These are phyloP conservation scores for Xanthia icteritia DNA, from an alignment of 2,888 invertebrate genomes.

Conservation along the genomic window DNA sequence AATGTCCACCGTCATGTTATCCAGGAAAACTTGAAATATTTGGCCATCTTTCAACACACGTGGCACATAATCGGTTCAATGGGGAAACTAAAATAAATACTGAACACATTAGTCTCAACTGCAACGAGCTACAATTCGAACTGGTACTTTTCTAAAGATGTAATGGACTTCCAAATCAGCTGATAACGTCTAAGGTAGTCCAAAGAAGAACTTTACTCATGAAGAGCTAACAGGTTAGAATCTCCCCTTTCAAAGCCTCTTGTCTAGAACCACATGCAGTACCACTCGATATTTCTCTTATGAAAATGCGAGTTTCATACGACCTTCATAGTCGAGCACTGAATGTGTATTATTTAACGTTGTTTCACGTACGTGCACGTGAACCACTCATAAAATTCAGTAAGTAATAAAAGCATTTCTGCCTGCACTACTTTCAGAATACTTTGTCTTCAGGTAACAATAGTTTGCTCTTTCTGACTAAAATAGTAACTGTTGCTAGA, in stretches of 20 bases:
- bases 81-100: constrained; percentile 45
- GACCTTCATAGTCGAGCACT: constrained; percentile 28
- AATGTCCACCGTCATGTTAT: constrained; percentile 36
- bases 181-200: not conserved
- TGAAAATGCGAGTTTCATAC: constrained; percentile 8
- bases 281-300: not conserved
- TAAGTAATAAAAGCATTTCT: constrained; percentile 27
- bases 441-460: constrained; percentile 14
- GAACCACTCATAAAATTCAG: constrained; percentile 41
- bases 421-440: constrained; percentile 19
- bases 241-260: not conserved
- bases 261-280: not conserved
- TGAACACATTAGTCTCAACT: constrained; percentile 29
- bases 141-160: constrained; percentile 9
- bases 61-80: constrained; percentile 36
- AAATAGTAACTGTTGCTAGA: not conserved
- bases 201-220: not conserved
- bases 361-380: constrained; percentile 35
- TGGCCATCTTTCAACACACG: constrained; percentile 60
- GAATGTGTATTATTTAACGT: constrained; percentile 19
- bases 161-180: constrained; percentile 4
- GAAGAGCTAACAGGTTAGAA: not conserved
- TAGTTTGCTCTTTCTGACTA: not conserved
- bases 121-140: constrained; percentile 21
- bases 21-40: constrained; percentile 43